Base-by-base conservation (phyloP, 2,888 invertebrate species). In the Stegophylla sp. region DNA sequence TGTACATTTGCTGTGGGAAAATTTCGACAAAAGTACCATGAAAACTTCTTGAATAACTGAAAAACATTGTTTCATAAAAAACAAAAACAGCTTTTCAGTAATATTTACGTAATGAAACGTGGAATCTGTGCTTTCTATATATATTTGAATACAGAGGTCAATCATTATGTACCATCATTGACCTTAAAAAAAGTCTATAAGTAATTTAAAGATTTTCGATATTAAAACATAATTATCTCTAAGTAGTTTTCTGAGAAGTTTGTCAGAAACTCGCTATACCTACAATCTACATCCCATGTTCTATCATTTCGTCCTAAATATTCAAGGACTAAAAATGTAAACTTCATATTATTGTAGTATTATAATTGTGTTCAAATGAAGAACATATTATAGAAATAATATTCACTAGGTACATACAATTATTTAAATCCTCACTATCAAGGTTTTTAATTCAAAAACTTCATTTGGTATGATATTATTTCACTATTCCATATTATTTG, bases 91-190 rank as follows among this genome's bases (percentile, higher is more conserved):
- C 75, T 64, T 75, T 75, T 75, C 20, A 26, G 41, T 75, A 20
- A 51, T 53, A 51, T 51, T 43, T 64, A 20, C n/a, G 23, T 66
- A 53, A 66, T 64, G 75, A 66, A 43, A 75, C 75, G 15, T 43
- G 64, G 64, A 75, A 64, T 53, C 17, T n/a, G 12, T 10, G 53
- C 75, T 75, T 75, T 75, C 75, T 75, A 75, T 53, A n/a, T n/a
- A 9, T 73, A 28, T 26, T 43, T n/a, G n/a, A 51, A 45, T 41
- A 43, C 53, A 15, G 41, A 43, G 75, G 43, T 64, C 41, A 75
- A 51, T 43, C 41, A 41, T 66, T 34, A 34, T 34, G 7, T 34
- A 34, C 7, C 34, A 23, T 51, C n/a, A 51, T 56, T 64, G 26
- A 64, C 53, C 64, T 75, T 66, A 43, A 41, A 56, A 1, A 41